Evolutionary conservation across 37 sponge, comb jelly and placozoan species (phyloP), one percentile per base, ranked within the genome.

Genomic region (Halichondria panicea): DNA sequence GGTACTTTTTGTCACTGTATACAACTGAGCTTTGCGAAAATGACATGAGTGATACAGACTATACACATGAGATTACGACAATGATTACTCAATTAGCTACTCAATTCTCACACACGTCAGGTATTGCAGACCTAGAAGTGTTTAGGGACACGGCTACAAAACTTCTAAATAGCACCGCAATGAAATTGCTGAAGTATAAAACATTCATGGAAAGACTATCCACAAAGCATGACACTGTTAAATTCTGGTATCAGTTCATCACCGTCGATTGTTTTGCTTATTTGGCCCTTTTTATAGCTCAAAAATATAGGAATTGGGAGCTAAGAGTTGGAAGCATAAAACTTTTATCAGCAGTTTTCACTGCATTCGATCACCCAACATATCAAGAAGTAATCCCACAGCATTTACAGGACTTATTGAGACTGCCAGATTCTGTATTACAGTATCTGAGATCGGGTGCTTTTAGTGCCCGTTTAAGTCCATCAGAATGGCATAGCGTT

Each of bases 401-500:
- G 24, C 77, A 76, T 36, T 7, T 76, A 0, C 8, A 32, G 1
- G 65, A 76, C 24, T n/a, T 76, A 4, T 2, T 34, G 1, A 33
- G 31, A 11, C 33, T 76, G 64, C 77, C 77, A 48, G 5, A n/a
- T 12, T 15, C n/a, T 46, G n/a, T 76, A 0, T 53, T 62, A 9
- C 65, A 43, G 8, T 50, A 62, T 24, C 66, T 63, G 27, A 18
- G 63, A 63, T 1, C 40, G 5, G 77, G 77, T 2, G 22, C 53
- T 1, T 76, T 76, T n/a, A 42, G 61, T 60, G 61, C 35, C 40
- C 31, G 77, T 1, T 53, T 76, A 28, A 46, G 34, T 2, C 3
- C 34, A 45, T 24, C 52, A 1, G 57, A 78, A 22, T 78, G 68
- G 57, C 57, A 57, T 56, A 42, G 34, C 54, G 79, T 78, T 7